Conservation (phyloP, 1,140 invertebrate genomes). For the Sinonovacula constricta region DNA sequence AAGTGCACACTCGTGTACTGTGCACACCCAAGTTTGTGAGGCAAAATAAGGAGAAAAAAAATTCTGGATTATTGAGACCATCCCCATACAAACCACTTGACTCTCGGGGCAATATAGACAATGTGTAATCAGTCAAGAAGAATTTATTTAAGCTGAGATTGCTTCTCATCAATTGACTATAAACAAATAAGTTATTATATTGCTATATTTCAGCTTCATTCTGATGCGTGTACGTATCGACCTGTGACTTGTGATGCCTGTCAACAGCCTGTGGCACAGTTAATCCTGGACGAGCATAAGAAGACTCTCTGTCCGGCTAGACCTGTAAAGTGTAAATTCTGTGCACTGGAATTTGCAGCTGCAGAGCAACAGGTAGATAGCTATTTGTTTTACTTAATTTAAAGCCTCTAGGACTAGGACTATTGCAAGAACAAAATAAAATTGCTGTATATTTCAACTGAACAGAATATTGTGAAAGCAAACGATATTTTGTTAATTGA, state of each 20-base stretch:
- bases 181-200: slow-evolving; percentile 51
- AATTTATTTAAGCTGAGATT: neutral
- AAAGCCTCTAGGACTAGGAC: no score
- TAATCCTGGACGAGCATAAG: slow-evolving; percentile 65
- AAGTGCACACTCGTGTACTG: no score
- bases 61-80: neutral
- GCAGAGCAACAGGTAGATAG: no score
- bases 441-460: no score
- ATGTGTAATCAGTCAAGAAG: neutral
- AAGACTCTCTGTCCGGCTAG: slow-evolving; percentile 67
- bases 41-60: neutral
- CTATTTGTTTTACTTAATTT: no score
- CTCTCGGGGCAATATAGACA: neutral
- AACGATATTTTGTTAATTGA: no score
- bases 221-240: slow-evolving; percentile 56
- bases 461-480: no score
- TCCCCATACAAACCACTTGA: no score
- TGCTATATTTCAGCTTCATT: slow-evolving; percentile 57
- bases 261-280: slow-evolving; percentile 57
- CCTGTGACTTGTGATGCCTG: slow-evolving; percentile 68
- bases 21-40: no score
- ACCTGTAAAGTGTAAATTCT: slow-evolving; percentile 67
- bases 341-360: no score
- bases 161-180: neutral
- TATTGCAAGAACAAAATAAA: no score